phyloP scores from a whole-genome alignment of 2,888 invertebrate genomes.

The Lymantria monacha region DNA sequence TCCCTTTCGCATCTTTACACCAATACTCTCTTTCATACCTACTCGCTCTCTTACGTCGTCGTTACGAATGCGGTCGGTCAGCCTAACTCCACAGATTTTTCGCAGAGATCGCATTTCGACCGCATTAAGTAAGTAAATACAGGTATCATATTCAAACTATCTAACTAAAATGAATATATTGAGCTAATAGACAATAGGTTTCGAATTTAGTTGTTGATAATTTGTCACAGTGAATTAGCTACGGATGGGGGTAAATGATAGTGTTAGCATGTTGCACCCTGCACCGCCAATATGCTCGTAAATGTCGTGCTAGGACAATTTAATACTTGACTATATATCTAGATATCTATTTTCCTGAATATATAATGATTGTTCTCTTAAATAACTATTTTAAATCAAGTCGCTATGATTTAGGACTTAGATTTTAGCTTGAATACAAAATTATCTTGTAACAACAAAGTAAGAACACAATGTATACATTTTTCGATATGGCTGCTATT shows the following conservation, averaged over 20 bases:
- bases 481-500: too few relatives aligned
- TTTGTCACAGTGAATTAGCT: conserved; percentile 82
- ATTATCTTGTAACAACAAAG: background rate
- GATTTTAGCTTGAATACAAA: background rate
- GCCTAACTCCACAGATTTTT: too few relatives aligned
- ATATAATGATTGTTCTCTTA: conserved; percentile 25
- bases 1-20: too few relatives aligned
- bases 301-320: conserved; percentile 69
- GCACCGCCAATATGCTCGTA: conserved; percentile 78
- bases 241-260: conserved; percentile 76
- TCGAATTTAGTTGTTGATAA: conserved; percentile 78
- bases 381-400: background rate
- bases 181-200: conserved; percentile 32
- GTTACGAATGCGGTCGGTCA: too few relatives aligned
- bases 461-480: too few relatives aligned
- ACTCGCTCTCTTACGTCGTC: too few relatives aligned
- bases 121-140: too few relatives aligned
- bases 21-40: too few relatives aligned
- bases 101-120: too few relatives aligned
- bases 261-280: conserved; percentile 79
- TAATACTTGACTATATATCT: conserved; percentile 69
- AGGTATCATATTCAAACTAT: too few relatives aligned
- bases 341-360: conserved; percentile 60
- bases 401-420: background rate
- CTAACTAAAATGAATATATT: too few relatives aligned